Conservation (phyloP, 2,113 vertebrate genomes). For the Gasterosteus aculeatus region DNA sequence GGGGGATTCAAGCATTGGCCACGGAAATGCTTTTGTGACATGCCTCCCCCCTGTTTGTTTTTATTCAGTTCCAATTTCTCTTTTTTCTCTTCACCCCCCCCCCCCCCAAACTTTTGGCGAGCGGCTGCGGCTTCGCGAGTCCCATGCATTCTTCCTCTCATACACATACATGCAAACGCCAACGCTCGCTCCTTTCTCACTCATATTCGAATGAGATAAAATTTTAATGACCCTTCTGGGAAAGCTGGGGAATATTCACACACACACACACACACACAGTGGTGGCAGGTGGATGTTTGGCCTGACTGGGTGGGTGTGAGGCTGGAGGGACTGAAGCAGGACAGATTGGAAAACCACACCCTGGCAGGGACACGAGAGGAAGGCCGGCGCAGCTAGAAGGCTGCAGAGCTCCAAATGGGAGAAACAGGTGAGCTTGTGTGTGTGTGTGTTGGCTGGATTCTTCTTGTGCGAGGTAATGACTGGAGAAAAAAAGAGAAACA, state of each 20-base stretch:
- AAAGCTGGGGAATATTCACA: conserved; percentile 32
- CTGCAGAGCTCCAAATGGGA: conserved; percentile 56
- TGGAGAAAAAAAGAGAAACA: conserved; percentile 31
- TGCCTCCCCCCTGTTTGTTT: conserved; percentile 22
- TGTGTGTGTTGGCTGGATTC: conserved; percentile 34
- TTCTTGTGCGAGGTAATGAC: conserved; percentile 51
- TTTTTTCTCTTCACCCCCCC: background rate
- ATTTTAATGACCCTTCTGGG: conserved; percentile 56
- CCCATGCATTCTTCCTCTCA: conserved; percentile 23
- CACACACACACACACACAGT: background rate
- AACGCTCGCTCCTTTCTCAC: conserved; percentile 41
- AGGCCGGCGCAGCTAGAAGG: conserved; percentile 43
- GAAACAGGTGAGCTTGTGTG: conserved; percentile 68
- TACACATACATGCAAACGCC: conserved; percentile 32
- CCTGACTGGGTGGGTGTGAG: conserved; percentile 37
- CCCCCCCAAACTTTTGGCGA: conserved; percentile 7
- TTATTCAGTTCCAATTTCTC: conserved; percentile 1
- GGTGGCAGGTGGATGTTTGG: conserved; percentile 58
- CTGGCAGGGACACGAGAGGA: conserved; percentile 52
- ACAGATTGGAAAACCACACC: conserved; percentile 69
- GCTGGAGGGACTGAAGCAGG: conserved; percentile 68
- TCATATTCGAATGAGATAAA: conserved; percentile 55
- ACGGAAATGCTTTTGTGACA: conserved; percentile 29
- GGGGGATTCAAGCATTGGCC: background rate
- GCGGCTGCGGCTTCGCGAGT: conserved; percentile 8